Base-by-base conservation (phyloP, 2,888 invertebrate genomes). In the Papilio protenor region DNA sequence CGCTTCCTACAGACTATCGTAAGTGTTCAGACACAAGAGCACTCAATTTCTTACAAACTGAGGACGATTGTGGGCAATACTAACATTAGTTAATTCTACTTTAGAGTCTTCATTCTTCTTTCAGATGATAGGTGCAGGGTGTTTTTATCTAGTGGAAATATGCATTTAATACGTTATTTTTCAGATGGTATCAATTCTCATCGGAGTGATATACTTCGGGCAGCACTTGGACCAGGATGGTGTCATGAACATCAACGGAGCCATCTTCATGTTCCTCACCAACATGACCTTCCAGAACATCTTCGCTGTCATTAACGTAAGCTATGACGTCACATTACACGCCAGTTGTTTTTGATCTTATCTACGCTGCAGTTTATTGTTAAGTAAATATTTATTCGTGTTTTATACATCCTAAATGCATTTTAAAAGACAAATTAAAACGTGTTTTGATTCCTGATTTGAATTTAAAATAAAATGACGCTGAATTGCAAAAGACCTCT, bases 231-330 rank as follows among this genome's bases (percentile, higher is more conserved):
- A 97, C 87, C 98, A 98, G 89, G 97, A 97, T 85, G 99, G 98
- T 2, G 98, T 99, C 0, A 97, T 98, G 97, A 99, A 99, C 90
- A 98, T 99, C 82, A 99, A 98, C 88, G 99, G 99, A 66, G 98
- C 97, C 45, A 95, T 99, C 77, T 99, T 98, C 90, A 96, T 98
- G 87, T 97, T 98, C 88, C 95, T 98, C 72, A 98, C 98, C 21
- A 98, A 98, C 87, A 97, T 98, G 97, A 98, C 98, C 10, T 98
- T 99, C 91, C 98, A 98, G 86, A 98, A 98, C 90, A 97, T 98
- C n/a, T 98, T 98, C 87, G 98, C 98, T 80, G 99, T 99, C 64
- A 97, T 99, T 79, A 98, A 97, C 90, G 99, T 99, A 92, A 96
- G 97, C 95, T 61, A n/a, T 73, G 27, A 40, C 66, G 27, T 64